Conservation (phyloP, 2,113 vertebrate genomes). For the Ornithorhynchus anatinus region DNA sequence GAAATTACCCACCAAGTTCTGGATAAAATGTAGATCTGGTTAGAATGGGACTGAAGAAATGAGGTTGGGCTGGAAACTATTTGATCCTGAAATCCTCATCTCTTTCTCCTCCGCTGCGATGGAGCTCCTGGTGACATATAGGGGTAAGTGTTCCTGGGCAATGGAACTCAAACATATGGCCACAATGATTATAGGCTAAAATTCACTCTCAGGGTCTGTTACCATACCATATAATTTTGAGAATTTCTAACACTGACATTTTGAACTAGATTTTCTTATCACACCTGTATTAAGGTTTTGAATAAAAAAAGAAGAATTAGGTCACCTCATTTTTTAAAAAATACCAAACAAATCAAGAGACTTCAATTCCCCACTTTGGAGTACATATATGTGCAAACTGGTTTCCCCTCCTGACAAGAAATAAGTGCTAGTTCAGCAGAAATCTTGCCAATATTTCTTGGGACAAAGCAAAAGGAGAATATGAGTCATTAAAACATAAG, state of each 20-base stretch:
- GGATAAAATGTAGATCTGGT: no score
- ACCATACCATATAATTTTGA: background rate
- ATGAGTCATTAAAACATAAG: constrained; percentile 18
- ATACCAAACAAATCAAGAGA: background rate
- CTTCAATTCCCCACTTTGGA: background rate
- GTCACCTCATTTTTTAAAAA: background rate
- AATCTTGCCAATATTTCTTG: constrained; percentile 10
- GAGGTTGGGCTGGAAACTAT: no score
- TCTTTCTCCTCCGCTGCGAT: no score
- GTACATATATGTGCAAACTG: background rate
- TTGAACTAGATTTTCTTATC: no score
- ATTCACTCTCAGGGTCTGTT: background rate
- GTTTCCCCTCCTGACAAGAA: background rate
- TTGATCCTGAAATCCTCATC: no score
- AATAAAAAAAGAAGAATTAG: background rate
- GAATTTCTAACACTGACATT: background rate
- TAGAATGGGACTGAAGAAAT: no score
- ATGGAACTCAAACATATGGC: no score
- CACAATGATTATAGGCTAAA: background rate
- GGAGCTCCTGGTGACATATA: no score
- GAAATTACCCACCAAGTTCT: no score
- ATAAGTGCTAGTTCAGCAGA: background rate
- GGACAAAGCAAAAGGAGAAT: background rate
- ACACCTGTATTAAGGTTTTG: background rate
- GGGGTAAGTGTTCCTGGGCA: no score